These are phyloP conservation scores for Paratilapia polleni DNA, from an alignment of 2,113 vertebrate genomes.

Conservation along the genomic window DNA sequence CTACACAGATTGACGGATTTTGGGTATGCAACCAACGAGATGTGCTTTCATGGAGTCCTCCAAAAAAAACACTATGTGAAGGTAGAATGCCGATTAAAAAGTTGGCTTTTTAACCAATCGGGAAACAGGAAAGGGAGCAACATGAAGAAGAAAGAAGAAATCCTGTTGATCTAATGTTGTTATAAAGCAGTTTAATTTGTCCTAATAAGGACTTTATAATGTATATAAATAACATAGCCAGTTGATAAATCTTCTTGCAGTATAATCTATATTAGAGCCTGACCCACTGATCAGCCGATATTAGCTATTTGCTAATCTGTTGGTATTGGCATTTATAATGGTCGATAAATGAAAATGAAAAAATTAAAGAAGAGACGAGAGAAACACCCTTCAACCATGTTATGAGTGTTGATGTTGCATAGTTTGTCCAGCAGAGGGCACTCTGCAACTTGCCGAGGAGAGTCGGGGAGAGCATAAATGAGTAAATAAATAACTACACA, in stretches of 20 bases:
- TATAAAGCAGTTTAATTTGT: no score
- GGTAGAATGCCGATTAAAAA: background rate
- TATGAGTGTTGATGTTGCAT: background rate
- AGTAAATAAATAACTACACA: background rate
- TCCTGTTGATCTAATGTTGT: background rate
- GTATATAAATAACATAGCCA: background rate
- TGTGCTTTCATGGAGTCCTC: background rate
- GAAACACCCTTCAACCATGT: background rate
- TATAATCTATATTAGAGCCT: background rate
- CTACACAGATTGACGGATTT: background rate
- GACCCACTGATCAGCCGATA: background rate
- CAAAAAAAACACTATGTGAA: background rate
- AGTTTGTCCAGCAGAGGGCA: background rate
- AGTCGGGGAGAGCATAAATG: background rate
- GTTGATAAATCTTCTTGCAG: background rate
- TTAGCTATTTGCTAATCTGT: background rate
- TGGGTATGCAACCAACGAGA: background rate
- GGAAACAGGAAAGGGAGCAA: background rate
- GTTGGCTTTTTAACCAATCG: no score
- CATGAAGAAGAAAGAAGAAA: background rate
- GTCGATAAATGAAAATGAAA: background rate
- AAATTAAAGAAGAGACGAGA: background rate
- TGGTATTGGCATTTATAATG: background rate
- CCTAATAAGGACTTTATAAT: background rate
- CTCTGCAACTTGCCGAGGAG: background rate